These are phyloP conservation scores for Drosophila borealis DNA, from an alignment of 2,888 invertebrate genomes.

Conservation along the genomic window DNA sequence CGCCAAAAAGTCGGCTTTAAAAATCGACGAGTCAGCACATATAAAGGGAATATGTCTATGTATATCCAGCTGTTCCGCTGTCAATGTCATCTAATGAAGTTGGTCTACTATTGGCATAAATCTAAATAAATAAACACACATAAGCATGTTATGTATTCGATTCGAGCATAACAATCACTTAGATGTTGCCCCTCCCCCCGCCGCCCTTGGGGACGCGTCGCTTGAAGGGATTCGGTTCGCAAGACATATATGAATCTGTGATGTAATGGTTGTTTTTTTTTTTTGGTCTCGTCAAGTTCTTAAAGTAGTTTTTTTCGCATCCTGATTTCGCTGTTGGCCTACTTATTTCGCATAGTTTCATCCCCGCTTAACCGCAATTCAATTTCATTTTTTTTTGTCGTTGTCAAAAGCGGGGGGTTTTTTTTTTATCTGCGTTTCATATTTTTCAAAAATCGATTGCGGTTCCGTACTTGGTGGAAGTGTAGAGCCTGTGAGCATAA, in stretches of 20 bases:
- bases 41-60: slow-evolving; percentile 1
- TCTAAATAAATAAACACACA: slow-evolving; percentile 37
- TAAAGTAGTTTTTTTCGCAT: slow-evolving; percentile 21
- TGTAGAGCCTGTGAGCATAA: not conserved
- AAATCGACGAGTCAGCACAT: slow-evolving; percentile 44
- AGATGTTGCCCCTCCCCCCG: slow-evolving; percentile 17
- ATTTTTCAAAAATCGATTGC: slow-evolving; percentile 43
- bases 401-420: not conserved
- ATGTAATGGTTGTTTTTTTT: slow-evolving; percentile 26
- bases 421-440: slow-evolving; percentile 18
- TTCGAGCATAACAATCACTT: slow-evolving; percentile 55
- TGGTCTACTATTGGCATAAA: slow-evolving; percentile 38
- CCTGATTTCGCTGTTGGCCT: slow-evolving; percentile 39
- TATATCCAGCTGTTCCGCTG: slow-evolving; percentile 13
- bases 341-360: slow-evolving; percentile 43
- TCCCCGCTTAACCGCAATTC: slow-evolving; percentile 41
- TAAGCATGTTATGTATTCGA: slow-evolving; percentile 13
- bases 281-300: not conserved
- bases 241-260: slow-evolving; percentile 57
- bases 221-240: slow-evolving; percentile 36
- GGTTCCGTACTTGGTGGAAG: not conserved
- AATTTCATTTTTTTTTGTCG: slow-evolving; percentile 12
- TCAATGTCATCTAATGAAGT: slow-evolving; percentile 59
- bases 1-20: slow-evolving; percentile 46
- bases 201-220: slow-evolving; percentile 36